phyloP scores from a whole-genome alignment of 2,797 vertebrate species.

The Cheirogaleus major region DNA sequence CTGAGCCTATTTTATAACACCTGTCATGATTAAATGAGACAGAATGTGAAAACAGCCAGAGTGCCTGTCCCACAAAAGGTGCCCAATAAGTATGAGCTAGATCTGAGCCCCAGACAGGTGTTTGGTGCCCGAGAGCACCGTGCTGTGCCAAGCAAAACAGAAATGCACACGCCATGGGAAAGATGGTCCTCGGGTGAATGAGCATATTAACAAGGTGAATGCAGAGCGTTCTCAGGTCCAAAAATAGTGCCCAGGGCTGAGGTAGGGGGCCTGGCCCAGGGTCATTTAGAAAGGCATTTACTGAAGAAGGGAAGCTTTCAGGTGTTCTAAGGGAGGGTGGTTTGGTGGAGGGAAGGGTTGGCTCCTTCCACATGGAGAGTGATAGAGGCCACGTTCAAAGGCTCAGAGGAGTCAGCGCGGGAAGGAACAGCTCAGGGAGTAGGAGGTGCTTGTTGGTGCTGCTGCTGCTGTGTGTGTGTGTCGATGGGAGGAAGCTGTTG shows the following conservation, averaged over 20 bases:
- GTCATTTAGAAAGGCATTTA: neutral
- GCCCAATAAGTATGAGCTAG: neutral
- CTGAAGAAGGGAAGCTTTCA: neutral
- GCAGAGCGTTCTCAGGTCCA: neutral
- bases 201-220: neutral
- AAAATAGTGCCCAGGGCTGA: neutral
- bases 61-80: neutral
- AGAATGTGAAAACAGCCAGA: neutral
- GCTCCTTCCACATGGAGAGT: neutral
- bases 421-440: neutral
- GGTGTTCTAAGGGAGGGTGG: neutral
- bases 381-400: neutral
- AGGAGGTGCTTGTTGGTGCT: neutral
- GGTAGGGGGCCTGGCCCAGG: neutral
- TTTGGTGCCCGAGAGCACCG: rapidly evolving
- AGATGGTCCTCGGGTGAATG: neutral
- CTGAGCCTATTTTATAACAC: neutral
- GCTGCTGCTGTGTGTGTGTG: neutral
- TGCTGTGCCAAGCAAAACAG: too few relatives aligned
- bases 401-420: neutral
- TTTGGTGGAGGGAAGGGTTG: neutral
- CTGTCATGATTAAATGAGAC: neutral
- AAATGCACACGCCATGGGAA: neutral
- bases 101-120: neutral
- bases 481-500: neutral